Percentiles rank a stretch among this genome's conserved stretches.
These are phyloP conservation scores for Chaetops frenatus DNA, from an alignment of 2,113 vertebrate species.

Conservation along the genomic window DNA sequence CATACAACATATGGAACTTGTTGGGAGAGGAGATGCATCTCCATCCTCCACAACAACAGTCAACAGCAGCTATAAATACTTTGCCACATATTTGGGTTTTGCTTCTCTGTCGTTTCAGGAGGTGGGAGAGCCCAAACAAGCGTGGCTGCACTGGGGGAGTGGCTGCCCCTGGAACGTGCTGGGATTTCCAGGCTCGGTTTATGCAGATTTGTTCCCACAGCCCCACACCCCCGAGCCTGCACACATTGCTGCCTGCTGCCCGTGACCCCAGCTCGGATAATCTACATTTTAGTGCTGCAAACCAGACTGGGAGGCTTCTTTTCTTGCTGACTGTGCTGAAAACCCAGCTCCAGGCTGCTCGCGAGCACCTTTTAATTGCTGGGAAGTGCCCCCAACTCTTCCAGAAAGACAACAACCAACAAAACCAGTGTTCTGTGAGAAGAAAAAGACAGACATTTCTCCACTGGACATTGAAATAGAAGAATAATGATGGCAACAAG, in stretches of 20 bases:
- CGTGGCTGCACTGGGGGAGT: background rate
- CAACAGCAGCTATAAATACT: conserved; percentile 5
- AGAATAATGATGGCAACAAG: background rate
- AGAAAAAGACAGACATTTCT: background rate
- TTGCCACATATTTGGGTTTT: background rate
- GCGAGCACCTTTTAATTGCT: background rate
- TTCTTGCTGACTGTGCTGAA: background rate
- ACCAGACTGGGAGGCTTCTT: background rate
- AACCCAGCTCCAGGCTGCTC: background rate
- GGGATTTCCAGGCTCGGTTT: background rate
- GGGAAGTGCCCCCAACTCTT: background rate
- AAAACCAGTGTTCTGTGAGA: background rate
- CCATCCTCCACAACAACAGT: conserved; percentile 11
- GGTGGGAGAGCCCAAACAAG: background rate
- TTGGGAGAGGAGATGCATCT: background rate
- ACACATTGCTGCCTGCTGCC: background rate
- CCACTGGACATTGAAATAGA: background rate
- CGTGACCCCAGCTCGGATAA: background rate
- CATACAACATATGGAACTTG: background rate
- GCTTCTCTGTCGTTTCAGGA: background rate
- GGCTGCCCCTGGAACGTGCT: fast-evolving
- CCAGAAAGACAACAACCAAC: background rate
- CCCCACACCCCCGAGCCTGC: background rate
- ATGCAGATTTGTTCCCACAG: background rate
- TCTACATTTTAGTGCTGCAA: background rate